Base-by-base conservation (phyloP, 2,113 vertebrate species). In the Tragelaphus imberbis region DNA sequence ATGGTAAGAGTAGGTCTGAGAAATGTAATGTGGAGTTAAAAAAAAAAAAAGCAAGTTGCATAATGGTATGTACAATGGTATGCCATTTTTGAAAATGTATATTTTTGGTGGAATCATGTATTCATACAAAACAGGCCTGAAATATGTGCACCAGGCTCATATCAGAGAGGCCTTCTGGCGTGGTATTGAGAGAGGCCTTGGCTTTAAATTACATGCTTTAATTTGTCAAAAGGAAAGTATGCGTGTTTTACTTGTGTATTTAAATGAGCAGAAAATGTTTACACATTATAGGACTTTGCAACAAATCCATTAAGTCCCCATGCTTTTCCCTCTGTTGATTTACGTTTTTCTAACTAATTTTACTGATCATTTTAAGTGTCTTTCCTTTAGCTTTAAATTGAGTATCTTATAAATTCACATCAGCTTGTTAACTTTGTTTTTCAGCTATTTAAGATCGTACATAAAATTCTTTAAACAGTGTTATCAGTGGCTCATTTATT, bases 301-400 rank as follows among this genome's bases (percentile, higher is more conserved):
- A 88, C 55, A 61, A 58, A 80, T n/a, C 36, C n/a, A 14, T 84
- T 55, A 47, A 56, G 49, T 25, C 3, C 30, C 21, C 51, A 47
- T 44, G 17, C 30, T 90, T 82, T 85, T 25, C 28, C 27, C 44
- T 84, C 36, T 65, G 63, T 61, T 59, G 53, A 51, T 95, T 82
- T 88, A 40, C 9, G 15, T 91, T 92, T 65, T 89, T 81, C 30
- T 56, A n/a, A 56, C 33, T 88, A 55, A 47, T 82, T 16, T 81
- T 75, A 28, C 47, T 25, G 10, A 28, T 88, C 28, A 28, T 33
- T 84, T 84, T 36, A 44, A 51, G 9, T 86, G 15, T 82, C 30
- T 87, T 84, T 79, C 68, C 25, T 91, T 96, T 91, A 68, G 55
- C 71, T 91, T 94, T 89, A 40, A 87, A n/a, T 90, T 65, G 95